These are phyloP conservation scores for Pteria penguin DNA, from an alignment of 2,888 invertebrate species.

Conservation along the genomic window DNA sequence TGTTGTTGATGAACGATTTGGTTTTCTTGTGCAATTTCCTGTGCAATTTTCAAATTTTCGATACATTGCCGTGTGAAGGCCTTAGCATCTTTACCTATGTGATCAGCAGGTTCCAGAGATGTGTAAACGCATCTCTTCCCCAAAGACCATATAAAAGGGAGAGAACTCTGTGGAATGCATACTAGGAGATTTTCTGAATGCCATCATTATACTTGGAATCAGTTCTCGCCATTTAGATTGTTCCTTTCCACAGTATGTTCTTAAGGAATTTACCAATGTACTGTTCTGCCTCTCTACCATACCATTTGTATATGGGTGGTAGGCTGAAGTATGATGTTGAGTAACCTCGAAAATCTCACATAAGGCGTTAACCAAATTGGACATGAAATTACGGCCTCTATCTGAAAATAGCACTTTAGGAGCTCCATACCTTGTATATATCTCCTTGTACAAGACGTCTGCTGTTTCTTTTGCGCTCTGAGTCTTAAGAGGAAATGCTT, in stretches of 20 bases:
- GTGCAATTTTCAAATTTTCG: slow-evolving; percentile 10
- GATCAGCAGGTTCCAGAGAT: slow-evolving; percentile 30
- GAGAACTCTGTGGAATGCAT: slow-evolving; percentile 42
- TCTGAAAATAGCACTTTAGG: slow-evolving; percentile 46
- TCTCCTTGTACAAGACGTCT: slow-evolving; percentile 44
- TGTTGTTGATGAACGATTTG: neutral
- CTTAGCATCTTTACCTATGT: slow-evolving; percentile 20
- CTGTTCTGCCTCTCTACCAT: slow-evolving; percentile 47
- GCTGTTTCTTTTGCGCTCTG: slow-evolving; percentile 50
- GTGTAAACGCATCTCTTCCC: slow-evolving; percentile 31
- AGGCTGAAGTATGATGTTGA: slow-evolving; percentile 44
- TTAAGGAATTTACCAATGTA: slow-evolving; percentile 38
- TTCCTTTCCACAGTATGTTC: slow-evolving; percentile 42
- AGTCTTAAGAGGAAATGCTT: slow-evolving; percentile 48
- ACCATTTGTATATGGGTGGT: slow-evolving; percentile 51
- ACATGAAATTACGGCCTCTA: slow-evolving; percentile 51
- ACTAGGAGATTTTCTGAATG: slow-evolving; percentile 42
- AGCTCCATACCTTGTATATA: slow-evolving; percentile 47
- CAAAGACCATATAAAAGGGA: slow-evolving; percentile 48
- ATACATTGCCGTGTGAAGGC: slow-evolving; percentile 13
- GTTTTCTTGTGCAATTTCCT: slow-evolving; percentile 12
- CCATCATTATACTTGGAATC: slow-evolving; percentile 50
- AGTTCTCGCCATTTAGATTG: slow-evolving; percentile 47
- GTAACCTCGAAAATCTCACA: slow-evolving; percentile 48
- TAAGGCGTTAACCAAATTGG: slow-evolving; percentile 47